These are phyloP conservation scores for Abrostola tripartita DNA, from an alignment of 2,888 invertebrate species.

Conservation along the genomic window DNA sequence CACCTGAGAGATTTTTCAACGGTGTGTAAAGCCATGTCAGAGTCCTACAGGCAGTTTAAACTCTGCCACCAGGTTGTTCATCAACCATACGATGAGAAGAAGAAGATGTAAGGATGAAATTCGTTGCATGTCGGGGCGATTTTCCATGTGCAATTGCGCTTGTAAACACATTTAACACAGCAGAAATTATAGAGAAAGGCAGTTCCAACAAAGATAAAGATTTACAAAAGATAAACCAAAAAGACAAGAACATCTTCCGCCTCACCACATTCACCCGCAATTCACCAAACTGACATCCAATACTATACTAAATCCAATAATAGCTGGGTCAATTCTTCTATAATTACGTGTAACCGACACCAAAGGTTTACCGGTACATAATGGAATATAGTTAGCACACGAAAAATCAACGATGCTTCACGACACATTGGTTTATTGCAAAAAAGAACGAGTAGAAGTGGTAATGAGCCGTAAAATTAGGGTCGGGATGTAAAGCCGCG, in stretches of 20 bases:
- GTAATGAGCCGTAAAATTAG: slow-evolving; percentile 87
- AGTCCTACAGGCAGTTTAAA: too few species aligned
- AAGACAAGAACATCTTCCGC: slow-evolving; percentile 33
- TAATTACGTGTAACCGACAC: slow-evolving; percentile 58
- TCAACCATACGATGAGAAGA: too few species aligned
- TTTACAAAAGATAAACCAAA: slow-evolving; percentile 13
- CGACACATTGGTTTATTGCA: slow-evolving; percentile 74
- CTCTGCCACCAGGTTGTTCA: too few species aligned
- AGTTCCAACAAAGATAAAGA: too few species aligned
- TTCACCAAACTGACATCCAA: slow-evolving; percentile 52
- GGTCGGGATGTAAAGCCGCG: slow-evolving; percentile 74
- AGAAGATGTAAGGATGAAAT: too few species aligned
- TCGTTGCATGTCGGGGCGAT: too few species aligned
- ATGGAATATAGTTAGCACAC: slow-evolving; percentile 57
- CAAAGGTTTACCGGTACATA: slow-evolving; percentile 69
- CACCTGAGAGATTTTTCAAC: too few species aligned
- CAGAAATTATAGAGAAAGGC: too few species aligned
- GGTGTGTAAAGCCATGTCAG: too few species aligned
- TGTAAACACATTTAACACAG: too few species aligned
- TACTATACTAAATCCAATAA: slow-evolving; percentile 41
- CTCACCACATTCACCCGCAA: slow-evolving; percentile 23
- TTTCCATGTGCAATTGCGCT: too few species aligned
- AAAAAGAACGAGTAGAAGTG: slow-evolving; percentile 78
- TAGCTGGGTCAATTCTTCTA: slow-evolving; percentile 38
- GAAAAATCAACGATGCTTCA: slow-evolving; percentile 60